Evolutionary conservation across 2,888 invertebrate species (phyloP), one percentile per base, ranked within the genome.

Genomic region (Hipparchia semele): DNA sequence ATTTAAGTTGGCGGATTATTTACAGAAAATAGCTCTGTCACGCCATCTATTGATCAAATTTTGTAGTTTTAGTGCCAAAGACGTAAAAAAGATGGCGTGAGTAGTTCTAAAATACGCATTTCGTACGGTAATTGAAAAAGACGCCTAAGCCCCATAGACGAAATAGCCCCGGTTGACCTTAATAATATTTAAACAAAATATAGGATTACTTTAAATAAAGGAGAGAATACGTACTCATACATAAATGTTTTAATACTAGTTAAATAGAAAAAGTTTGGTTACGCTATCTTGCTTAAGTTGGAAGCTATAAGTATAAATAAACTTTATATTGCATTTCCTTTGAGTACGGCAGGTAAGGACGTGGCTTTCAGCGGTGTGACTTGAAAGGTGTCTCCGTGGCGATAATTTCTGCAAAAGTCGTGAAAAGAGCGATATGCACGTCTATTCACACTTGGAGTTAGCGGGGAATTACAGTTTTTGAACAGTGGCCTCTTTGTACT

Each of bases 341-440:
- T 13, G 56, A 56, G 13, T 56, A 13, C 56, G 56, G 45, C 56
- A 13, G 7, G 56, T 56, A 45, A 45, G 56, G 56, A 46, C 45
- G 67, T 56, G 67, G 56, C 56, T 67, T 56, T 56, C 56, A 9
- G 13, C 45, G 9, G 56, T n/a, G 39, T n/a, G 54, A 54, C 67
- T 67, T 67, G 67, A 56, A 67, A 56, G 67, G 45, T 54, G 10
- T 67, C 56, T 67, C 56, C 45, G 56, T 65, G 23, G 53, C 53
- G 33, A 12, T 23, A 65, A 53, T 54, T 45, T 45, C 45, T 54
- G 45, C 45, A 56, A 46, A 46, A 67, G 45, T 67, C 56, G n/a
- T 67, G 45, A 67, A 67, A 67, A 67, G 67, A 67, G 56, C 67
- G 54, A 67, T 67, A 54, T 67, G 54, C 67, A 67, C 67, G 67